Evolutionary conservation across 2,888 invertebrate genomes (phyloP), one percentile per base, ranked within the genome.

Genomic region (Epirrhoe tristata): DNA sequence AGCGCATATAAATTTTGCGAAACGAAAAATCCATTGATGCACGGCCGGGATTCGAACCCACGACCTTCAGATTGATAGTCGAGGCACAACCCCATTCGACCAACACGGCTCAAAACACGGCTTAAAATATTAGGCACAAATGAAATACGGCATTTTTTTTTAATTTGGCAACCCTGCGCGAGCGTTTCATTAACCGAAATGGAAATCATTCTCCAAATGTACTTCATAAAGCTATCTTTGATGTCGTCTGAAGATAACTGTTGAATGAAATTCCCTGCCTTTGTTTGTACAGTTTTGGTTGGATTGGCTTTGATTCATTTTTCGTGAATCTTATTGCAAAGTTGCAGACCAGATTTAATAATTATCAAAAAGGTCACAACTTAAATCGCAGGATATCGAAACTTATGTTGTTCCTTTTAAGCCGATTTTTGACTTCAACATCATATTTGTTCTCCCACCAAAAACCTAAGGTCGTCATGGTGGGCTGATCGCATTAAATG

Each of bases 141-240:
- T n/a, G n/a, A 46, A 46, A 46, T 12, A 46, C 12, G 1, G 46
- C 14, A 12, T 14, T 5, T 48, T 48, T 60, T 43, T 46, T 14
- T 4, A 50, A 60, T 24, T 36, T 46, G 52, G 43, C 54, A 64
- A 39, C 58, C 58, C 55, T 50, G 17, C 31, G 1, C 34, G 17
- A 17, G 24, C 14, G 53, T 48, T 58, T 64, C 58, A 64, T 64
- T 50, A 52, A 58, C 54, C 50, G 39, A 55, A 64, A 58, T 64
- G 64, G 58, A 58, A 64, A 64, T 64, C 58, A 64, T 64, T 64
- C 59, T 48, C 54, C 58, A 64, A 64, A 64, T 64, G 64, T 64
- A 64, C 58, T 59, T 59, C 39, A 64, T 64, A 52, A 63, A 57
- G 63, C 57, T 63, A 64, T 64, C 64, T 64, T 59, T 64, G 58